Base-by-base conservation (phyloP, 2,888 invertebrate genomes). In the Oasisia sp. region DNA sequence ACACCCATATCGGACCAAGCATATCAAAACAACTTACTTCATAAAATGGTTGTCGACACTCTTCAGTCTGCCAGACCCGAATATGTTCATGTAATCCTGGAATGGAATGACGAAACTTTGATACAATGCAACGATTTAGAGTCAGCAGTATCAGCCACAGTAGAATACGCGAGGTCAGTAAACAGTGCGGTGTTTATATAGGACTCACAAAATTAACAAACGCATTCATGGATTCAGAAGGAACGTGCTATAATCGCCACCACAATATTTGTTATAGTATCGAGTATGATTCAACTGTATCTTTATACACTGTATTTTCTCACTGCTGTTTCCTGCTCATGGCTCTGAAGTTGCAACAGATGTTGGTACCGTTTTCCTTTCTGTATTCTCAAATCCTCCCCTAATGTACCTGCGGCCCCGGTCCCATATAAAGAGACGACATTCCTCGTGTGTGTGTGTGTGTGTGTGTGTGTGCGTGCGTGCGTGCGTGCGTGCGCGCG, bases 41-140 rank as follows among this genome's bases (percentile, higher is more conserved):
- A 74, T 74, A 74, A 74, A 74, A 7, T n/a, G 74, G 74, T 74
- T 74, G n/a, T 74, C 27, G 74, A 74, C 74, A 74, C 74, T 74
- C n/a, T 19, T 74, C 74, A 74, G 74, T 74, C 74, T 74, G 74
- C 27, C 74, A 19, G 74, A 74, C 74, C 74, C 74, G 74, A 74
- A 74, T 74, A 74, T 74, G 27, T 74, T 74, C 74, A 27, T 74
- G 74, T 74, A 74, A 74, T 74, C 74, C 74, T 74, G 74, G 74
- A 74, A 19, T 19, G 5, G 74, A 7, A 19, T 4, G 5, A 27
- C 27, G 74, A 74, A 7, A 74, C 27, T 0, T 19, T 74, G 74
- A 74, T 27, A 74, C 74, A 74, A 27, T 27, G 74, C 27, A 27
- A 74, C 74, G 74, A 74, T 74, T 74, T 74, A 27, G 74, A 19